Evolutionary conservation across 2,888 invertebrate genomes (phyloP).

Genomic region (Clunio marinus): DNA sequence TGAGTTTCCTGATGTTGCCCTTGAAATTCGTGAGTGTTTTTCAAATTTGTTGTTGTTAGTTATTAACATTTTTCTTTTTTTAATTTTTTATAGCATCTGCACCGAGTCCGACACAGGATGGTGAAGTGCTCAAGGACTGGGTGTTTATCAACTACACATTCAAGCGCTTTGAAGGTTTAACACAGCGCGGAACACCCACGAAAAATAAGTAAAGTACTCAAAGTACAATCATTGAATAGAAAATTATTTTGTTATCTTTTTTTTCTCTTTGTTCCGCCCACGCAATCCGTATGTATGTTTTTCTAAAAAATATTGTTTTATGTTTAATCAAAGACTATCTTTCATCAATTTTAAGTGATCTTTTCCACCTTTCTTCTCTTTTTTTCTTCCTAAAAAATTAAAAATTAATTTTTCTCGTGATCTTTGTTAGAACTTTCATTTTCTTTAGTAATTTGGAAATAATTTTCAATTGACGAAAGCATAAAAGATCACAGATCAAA

Average conservation of each 20-base stretch:
- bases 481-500: too few relatives aligned
- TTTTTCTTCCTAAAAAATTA: too few relatives aligned
- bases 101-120: constrained; percentile 66
- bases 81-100: constrained; percentile 66
- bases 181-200: constrained; percentile 79
- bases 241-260: constrained; percentile 12
- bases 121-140: constrained; percentile 96
- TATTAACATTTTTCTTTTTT: constrained; percentile 30
- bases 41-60: background rate
- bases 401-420: too few relatives aligned
- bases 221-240: background rate
- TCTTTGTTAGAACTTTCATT: too few relatives aligned
- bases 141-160: constrained; percentile 99
- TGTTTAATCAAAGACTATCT: too few relatives aligned
- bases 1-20: constrained; percentile 98
- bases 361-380: too few relatives aligned
- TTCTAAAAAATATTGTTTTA: too few relatives aligned
- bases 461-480: too few relatives aligned
- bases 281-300: constrained; percentile 11
- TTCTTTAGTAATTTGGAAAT: too few relatives aligned
- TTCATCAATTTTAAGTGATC: too few relatives aligned
- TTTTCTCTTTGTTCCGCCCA: constrained; percentile 10
- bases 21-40: constrained; percentile 85
- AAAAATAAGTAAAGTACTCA: constrained; percentile 59
- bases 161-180: constrained; percentile 96